Base-by-base conservation (phyloP, 2,888 invertebrate species). In the Phaonia tiefii region DNA sequence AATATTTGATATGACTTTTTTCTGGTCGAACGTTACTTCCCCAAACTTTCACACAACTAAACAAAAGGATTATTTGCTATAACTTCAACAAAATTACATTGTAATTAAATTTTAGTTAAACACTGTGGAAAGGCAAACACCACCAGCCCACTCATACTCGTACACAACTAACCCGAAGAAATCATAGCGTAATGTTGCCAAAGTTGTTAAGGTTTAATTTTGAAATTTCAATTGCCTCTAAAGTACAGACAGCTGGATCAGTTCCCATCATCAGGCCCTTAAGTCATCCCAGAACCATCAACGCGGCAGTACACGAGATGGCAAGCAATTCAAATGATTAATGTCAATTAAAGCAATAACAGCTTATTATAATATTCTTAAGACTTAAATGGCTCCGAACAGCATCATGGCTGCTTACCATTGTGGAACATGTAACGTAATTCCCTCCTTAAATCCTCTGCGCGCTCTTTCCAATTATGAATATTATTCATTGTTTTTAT, bases 21-120 rank as follows among this genome's bases (percentile, higher is more conserved):
- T 69, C 26, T 51, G 69, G 49, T 70, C 63, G 49, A 26, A 0
- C 46, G 65, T 7, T 56, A 73, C n/a, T 51, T 65, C 22, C 39
- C 20, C 17, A 73, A 42, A 25, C 22, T 15, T 2, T 5, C 25
- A 17, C n/a, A n/a, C 67, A 67, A 26, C 60, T 56, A 15, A 81
- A 75, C 67, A 78, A 72, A 75, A 65, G 75, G 78, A 81, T 78
- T 72, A 81, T 75, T 75, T 81, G 78, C 78, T 65, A 71, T 60
- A 78, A 75, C 75, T 75, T 71, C 46, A 75, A 69, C 67, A 63
- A 75, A 72, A 81, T 78, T 75, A 78, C 72, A 72, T 69, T 78
- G 75, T 78, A 78, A 78, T 81, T 81, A 78, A 81, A 81, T 81
- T 78, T 78, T 63, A 63, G 60, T 72, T 46, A 67, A 77, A 81